Conservation (phyloP, 2,888 invertebrate species). For the Hypomecis atomaria region DNA sequence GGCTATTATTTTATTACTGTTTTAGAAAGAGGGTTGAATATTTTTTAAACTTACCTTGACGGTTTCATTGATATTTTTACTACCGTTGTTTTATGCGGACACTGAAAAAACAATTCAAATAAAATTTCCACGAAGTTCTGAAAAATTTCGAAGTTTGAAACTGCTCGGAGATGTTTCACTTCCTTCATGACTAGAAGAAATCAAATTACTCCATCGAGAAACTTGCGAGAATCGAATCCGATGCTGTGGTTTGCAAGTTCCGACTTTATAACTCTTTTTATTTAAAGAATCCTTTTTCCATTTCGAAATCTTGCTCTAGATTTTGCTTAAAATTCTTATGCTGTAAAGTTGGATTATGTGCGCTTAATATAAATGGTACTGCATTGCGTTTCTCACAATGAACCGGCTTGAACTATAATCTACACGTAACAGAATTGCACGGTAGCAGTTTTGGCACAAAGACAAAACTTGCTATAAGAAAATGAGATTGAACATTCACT, state of each 20-base stretch:
- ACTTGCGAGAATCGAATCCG: slow-evolving; percentile 55
- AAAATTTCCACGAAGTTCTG: slow-evolving; percentile 46
- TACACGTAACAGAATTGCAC: slow-evolving; percentile 9
- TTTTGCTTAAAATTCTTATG: background rate
- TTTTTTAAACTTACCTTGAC: slow-evolving; percentile 42
- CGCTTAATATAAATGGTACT: slow-evolving; percentile 9
- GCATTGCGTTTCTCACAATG: slow-evolving; percentile 18
- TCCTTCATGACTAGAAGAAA: slow-evolving; percentile 40
- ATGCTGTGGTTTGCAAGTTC: slow-evolving; percentile 48
- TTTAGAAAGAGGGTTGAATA: too few relatives aligned
- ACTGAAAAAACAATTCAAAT: slow-evolving; percentile 44
- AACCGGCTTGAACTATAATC: background rate
- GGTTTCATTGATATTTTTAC: slow-evolving; percentile 39
- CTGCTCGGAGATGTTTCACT: slow-evolving; percentile 41
- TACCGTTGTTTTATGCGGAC: slow-evolving; percentile 45
- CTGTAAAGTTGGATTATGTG: background rate
- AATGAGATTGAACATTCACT: slow-evolving; percentile 32
- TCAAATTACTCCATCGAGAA: slow-evolving; percentile 48
- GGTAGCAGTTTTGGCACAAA: slow-evolving; percentile 44
- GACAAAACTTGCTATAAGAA: slow-evolving; percentile 50
- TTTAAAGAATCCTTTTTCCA: background rate
- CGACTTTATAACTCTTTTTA: slow-evolving; percentile 35
- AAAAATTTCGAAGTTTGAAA: slow-evolving; percentile 31
- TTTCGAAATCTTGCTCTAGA: background rate
- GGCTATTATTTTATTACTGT: too few relatives aligned